Evolutionary conservation across 2,113 vertebrate genomes (phyloP), one percentile per base, ranked within the genome.

Genomic region (Ascaphus truei): DNA sequence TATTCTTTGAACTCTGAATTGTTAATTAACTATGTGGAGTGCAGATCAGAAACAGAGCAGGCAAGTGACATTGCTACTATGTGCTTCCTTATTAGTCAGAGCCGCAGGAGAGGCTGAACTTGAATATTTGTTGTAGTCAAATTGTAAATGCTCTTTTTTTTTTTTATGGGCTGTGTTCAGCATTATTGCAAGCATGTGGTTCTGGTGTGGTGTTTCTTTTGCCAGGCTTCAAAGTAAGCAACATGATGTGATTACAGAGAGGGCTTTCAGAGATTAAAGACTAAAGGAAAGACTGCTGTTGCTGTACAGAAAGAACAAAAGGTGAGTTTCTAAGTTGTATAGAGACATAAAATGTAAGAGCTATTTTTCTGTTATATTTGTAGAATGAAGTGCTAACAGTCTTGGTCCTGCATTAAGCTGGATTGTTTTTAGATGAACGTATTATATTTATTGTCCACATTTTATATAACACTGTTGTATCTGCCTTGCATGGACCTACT

Each of bases 101-200:
- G 18, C n/a, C n/a, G 33, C 48, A 68, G 41, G 29, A 57, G 65
- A 68, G 62, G 61, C 63, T 73, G 62, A 73, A 23, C 62, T 60
- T 37, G 33, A 74, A 68, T 73, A 82, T 72, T 81, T 78, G 58
- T 26, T 36, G 64, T 65, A 78, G 72, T 63, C 61, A 61, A 29
- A 23, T 20, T 75, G 80, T 72, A 52, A 72, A 34, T 59, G 9
- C 75, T 50, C 67, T 76, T 80, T 78, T 80, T n/a, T 76, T 80
- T 78, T 34, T 77, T 79, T 75, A 60, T 85, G 85, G 83, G 81
- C 31, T 73, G 82, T 78, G 80, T 75, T 79, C 29, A 10, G 18
- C 37, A 76, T 78, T 65, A 73, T 73, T 75, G 12, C 65, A 55
- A 77, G 61, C 5, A 2, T 57, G 37, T 75, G 69, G 16, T 57